Evolutionary conservation across 2,113 vertebrate genomes (phyloP).

Genomic region (Cricetomys ansorgei): DNA sequence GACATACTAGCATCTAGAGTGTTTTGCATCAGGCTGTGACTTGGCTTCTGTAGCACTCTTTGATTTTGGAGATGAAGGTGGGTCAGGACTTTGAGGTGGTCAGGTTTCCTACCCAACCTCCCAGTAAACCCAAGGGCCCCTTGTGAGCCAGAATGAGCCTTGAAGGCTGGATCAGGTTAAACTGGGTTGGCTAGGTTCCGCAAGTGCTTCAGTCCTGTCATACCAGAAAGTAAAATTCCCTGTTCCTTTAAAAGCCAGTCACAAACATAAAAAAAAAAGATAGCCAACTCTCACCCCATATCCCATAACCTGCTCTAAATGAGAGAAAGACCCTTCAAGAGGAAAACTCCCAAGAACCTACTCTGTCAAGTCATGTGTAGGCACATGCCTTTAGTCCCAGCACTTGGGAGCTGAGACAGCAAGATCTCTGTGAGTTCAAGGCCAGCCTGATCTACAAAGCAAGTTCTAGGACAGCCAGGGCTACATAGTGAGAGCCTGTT

Average conservation of each 20-base stretch:
- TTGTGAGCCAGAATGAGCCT: background rate
- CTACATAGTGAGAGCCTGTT: too few species aligned
- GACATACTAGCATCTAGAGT: background rate
- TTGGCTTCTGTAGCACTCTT: background rate
- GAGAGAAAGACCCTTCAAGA: constrained; percentile 72
- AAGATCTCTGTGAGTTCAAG: too few species aligned
- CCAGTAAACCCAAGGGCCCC: background rate
- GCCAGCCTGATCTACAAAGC: too few species aligned
- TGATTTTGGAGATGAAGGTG: too few species aligned
- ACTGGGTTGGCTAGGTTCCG: background rate
- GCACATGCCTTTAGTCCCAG: too few species aligned
- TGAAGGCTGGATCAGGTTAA: background rate
- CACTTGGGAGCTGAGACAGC: too few species aligned
- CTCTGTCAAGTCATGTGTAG: too few species aligned
- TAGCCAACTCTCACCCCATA: background rate
- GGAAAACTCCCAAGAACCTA: constrained; percentile 80
- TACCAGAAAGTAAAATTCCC: constrained; percentile 24
- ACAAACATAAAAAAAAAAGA: constrained; percentile 1
- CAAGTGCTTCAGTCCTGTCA: background rate
- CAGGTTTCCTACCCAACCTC: background rate
- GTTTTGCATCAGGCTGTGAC: background rate
- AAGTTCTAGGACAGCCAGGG: too few species aligned
- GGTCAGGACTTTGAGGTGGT: background rate
- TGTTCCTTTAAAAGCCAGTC: constrained; percentile 47
- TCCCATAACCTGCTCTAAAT: constrained; percentile 87